Evolutionary conservation across 2,113 vertebrate genomes (phyloP), one percentile per base, ranked within the genome.

Genomic region (Xiphorhynchus elegans): DNA sequence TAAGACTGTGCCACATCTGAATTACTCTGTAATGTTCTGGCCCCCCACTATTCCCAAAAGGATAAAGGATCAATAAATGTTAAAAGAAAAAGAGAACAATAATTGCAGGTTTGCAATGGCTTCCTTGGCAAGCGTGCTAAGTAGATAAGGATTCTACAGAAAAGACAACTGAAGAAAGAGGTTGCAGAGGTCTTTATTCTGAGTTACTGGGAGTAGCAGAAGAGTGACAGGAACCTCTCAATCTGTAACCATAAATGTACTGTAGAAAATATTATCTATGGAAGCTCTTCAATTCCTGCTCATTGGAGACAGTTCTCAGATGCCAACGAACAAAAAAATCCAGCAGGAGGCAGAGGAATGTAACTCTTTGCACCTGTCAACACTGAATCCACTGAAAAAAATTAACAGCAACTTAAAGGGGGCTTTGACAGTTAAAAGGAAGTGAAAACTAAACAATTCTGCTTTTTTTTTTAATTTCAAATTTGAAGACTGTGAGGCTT

Each of bases 341-440:
- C 81, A 93, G 87, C 64, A 89, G 84, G 92, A 93, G 69, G 73
- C 69, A 93, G 69, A 94, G 58, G 23, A 55, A 37, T 70, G 33
- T 59, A 91, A 84, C 47, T 47, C 52, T 87, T 77, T 59, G 35
- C 29, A 23, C 23, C 33, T 58, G 31, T 64, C 64, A 78, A 59
- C 55, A 50, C 25, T 50, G 29, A 81, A 75, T 87, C 25, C 24
- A 9, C 40, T 53, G 11, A 7, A 52, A 89, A 62, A 60, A 50
- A 68, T 9, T 23, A 64, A 17, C 3, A 59, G 46, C 3, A 62
- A 82, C 23, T 55, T 77, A 75, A 78, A 91, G 37, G 17, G 21
- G 26, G 7, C 20, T 74, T 75, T 72, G 14, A 50, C 33, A 82
- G 20, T 23, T 64, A 82, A 79, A 17, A 80, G 68, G 50, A 82